phyloP scores from a whole-genome alignment of 2,797 vertebrate species.

The Enteromius treurensis region DNA sequence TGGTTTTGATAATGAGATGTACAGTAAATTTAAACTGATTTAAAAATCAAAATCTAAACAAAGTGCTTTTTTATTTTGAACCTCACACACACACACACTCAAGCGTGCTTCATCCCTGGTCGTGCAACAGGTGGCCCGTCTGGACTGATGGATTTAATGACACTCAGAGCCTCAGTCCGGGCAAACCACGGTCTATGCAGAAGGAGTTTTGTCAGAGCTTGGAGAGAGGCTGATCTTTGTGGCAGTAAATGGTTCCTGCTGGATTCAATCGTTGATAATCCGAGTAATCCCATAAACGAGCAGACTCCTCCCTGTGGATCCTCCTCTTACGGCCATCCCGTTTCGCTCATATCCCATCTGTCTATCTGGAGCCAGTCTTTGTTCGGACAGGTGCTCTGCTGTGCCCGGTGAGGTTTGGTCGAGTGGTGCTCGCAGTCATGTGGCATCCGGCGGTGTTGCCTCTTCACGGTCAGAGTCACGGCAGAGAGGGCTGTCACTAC shows the following conservation, averaged over 20 bases:
- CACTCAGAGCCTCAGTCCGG: conserved; percentile 43
- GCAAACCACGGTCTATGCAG: neutral
- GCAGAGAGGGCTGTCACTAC: conserved; percentile 65
- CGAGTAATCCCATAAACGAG: conserved; percentile 78
- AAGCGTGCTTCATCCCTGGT: neutral
- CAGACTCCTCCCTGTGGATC: conserved; percentile 50
- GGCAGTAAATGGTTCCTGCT: conserved; percentile 73
- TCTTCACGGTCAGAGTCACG: conserved; percentile 62
- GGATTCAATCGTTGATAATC: conserved; percentile 81
- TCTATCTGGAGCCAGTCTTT: conserved; percentile 2
- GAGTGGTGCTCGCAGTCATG: conserved; percentile 61
- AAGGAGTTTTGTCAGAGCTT: conserved; percentile 1
- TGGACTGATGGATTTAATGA: conserved; percentile 65
- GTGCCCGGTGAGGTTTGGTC: conserved; percentile 18
- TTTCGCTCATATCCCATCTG: conserved; percentile 32
- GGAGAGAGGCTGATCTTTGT: conserved; percentile 69
- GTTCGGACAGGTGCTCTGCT: conserved; percentile 19
- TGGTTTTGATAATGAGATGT: neutral
- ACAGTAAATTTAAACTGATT: neutral
- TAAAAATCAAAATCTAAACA: conserved; percentile 5
- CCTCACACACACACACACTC: neutral
- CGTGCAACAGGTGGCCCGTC: conserved; percentile 71
- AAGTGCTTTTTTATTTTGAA: neutral
- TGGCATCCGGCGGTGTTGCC: conserved; percentile 71
- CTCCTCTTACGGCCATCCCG: conserved; percentile 26